A percentile compares a stretch with the other conserved stretches of the same genome.
Conservation (phyloP, 2,113 vertebrate species). For the Pelobates fuscus region DNA sequence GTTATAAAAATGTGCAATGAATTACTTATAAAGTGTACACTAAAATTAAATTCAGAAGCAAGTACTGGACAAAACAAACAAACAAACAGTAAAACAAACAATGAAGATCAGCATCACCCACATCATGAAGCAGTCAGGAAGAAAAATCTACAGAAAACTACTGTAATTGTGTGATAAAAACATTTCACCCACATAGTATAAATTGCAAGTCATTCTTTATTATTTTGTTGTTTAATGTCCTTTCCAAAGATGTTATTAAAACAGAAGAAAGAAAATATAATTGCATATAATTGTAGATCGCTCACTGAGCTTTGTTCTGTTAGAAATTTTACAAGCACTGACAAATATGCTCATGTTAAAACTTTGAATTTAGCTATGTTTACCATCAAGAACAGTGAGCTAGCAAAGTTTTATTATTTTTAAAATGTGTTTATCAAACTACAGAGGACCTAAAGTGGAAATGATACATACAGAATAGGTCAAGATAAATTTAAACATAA, state of each 20-base stretch:
- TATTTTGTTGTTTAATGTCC: constrained; percentile 15
- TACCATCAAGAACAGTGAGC: no score
- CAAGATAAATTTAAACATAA: no score
- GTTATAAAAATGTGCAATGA: no score
- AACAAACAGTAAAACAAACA: neutral
- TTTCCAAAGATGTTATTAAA: constrained; percentile 10
- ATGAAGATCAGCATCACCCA: neutral
- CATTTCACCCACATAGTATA: constrained; percentile 9
- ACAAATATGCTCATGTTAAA: no score
- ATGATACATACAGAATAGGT: no score
- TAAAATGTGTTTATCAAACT: no score
- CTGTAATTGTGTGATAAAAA: constrained; percentile 11
- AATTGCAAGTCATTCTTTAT: neutral
- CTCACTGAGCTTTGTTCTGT: constrained; percentile 10
- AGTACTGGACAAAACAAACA: neutral
- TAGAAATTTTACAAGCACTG: neutral
- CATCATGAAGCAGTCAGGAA: neutral
- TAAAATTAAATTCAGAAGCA: no score
- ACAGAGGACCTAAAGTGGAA: no score
- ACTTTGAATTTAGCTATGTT: no score
- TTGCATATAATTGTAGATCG: constrained; percentile 12
- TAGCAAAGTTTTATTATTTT: no score
- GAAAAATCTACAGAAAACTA: constrained; percentile 15
- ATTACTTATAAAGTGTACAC: no score
- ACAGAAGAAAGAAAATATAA: constrained; percentile 2